Evolutionary conservation across 37 sponge, comb jelly and placozoan species (phyloP).

Genomic region (Diacarnus erythraeanus): DNA sequence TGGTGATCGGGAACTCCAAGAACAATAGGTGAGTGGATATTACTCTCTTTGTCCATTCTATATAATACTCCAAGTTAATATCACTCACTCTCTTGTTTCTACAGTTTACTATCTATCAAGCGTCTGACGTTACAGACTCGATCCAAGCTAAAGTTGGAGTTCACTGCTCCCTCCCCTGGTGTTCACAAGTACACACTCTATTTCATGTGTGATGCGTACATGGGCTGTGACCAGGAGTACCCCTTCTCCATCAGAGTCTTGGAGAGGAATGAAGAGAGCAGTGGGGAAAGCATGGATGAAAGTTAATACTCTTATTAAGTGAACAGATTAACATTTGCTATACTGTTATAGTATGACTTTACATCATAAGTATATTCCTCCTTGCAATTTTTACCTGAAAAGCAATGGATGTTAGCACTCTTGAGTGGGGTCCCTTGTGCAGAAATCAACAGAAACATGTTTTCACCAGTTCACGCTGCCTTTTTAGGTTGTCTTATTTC

Average conservation of each 20-base stretch:
- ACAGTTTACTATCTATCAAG: conserved; percentile 90
- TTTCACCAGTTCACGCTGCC: too few relatives aligned
- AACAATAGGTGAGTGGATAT: conserved; percentile 70
- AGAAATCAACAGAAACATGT: too few relatives aligned
- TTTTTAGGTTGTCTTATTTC: too few relatives aligned
- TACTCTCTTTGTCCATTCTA: background rate
- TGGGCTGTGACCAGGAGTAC: conserved; percentile 99
- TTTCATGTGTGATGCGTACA: conserved; percentile 99
- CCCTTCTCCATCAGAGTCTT: conserved; percentile 71
- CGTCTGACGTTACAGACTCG: conserved; percentile 89
- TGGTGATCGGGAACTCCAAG: conserved; percentile 94
- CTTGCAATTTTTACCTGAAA: too few relatives aligned
- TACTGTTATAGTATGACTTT: too few relatives aligned
- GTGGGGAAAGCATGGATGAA: conserved; percentile 46
- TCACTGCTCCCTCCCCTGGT: conserved; percentile 88
- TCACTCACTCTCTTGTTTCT: background rate
- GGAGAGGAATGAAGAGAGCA: conserved; percentile 14
- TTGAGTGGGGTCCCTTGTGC: too few relatives aligned
- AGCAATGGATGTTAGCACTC: too few relatives aligned
- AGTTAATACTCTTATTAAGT: too few relatives aligned
- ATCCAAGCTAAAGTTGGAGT: conserved; percentile 91
- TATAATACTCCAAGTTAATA: background rate
- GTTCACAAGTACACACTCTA: conserved; percentile 86
- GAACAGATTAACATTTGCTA: too few relatives aligned
- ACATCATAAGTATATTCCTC: too few relatives aligned